Evolutionary conservation across 1,140 invertebrate species (phyloP).

Genomic region (Drosophila athabasca): DNA sequence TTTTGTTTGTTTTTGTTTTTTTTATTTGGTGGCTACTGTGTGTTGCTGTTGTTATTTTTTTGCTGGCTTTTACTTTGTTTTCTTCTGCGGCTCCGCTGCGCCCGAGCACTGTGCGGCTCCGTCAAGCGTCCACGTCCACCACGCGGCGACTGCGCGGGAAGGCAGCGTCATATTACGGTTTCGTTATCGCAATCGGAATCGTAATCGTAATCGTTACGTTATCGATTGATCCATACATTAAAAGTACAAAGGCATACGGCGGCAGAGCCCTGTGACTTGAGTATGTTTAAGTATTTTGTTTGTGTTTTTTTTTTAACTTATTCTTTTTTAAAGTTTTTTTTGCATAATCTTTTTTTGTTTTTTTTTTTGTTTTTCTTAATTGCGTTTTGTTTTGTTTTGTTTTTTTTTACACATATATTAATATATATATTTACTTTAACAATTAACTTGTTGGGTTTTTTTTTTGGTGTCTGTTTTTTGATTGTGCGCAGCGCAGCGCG

Average conservation of each 20-base stretch:
- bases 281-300: slow-evolving; percentile 45
- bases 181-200: slow-evolving; percentile 44
- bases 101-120: slow-evolving; percentile 9
- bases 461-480: slow-evolving; percentile 58
- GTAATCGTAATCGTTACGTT: slow-evolving; percentile 45
- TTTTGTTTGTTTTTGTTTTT: too few species aligned
- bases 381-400: slow-evolving; percentile 8
- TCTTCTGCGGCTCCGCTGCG: slow-evolving; percentile 23
- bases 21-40: slow-evolving; percentile 13
- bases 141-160: slow-evolving; percentile 62
- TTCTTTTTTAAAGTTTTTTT: slow-evolving; percentile 9
- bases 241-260: slow-evolving; percentile 66
- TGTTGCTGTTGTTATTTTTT: slow-evolving; percentile 15
- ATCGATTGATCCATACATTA: slow-evolving; percentile 46
- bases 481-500: slow-evolving; percentile 57
- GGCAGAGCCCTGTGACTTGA: slow-evolving; percentile 60
- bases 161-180: slow-evolving; percentile 68
- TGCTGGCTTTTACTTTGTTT: slow-evolving; percentile 16
- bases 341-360: neutral
- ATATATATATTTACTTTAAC: too few species aligned
- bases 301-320: slow-evolving; percentile 40
- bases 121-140: slow-evolving; percentile 11
- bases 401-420: slow-evolving; percentile 3
- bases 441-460: slow-evolving; percentile 11
- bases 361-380: slow-evolving; percentile 2